Percentiles rank a stretch among this genome's conserved stretches.
Conservation (phyloP, 2,113 vertebrate genomes). For the Nerophis ophidion region DNA sequence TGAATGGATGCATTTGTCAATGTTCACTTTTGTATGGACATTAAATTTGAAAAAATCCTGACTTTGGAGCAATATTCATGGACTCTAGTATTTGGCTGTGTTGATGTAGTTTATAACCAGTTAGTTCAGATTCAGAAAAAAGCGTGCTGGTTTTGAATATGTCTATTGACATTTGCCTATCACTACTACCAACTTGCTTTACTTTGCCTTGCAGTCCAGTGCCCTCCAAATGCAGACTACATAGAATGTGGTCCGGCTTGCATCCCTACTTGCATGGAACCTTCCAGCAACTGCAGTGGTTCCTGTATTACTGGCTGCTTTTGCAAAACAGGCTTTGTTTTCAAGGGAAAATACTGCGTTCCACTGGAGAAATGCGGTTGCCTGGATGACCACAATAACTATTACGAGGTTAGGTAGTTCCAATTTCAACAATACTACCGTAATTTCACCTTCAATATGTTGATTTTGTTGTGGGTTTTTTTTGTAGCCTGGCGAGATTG, state of each 20-base stretch:
- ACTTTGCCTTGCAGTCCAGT: conserved; percentile 23
- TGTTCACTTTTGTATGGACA: too few species aligned
- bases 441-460: not conserved
- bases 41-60: too few species aligned
- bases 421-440: too few species aligned
- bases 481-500: conserved; percentile 67
- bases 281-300: conserved; percentile 64
- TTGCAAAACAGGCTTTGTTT: conserved; percentile 76
- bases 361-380: conserved; percentile 71
- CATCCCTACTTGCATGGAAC: conserved; percentile 62
- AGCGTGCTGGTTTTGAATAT: too few species aligned
- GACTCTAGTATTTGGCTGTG: too few species aligned
- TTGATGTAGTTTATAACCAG: too few species aligned
- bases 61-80: too few species aligned
- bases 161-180: too few species aligned
- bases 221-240: conserved; percentile 64
- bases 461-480: too few species aligned
- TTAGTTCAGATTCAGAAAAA: too few species aligned
- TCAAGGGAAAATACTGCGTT: conserved; percentile 62
- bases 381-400: conserved; percentile 67
- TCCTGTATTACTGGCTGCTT: conserved; percentile 72
- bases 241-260: conserved; percentile 67
- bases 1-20: too few species aligned
- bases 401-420: conserved; percentile 66
- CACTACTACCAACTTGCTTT: not conserved